Evolutionary conservation across 2,113 vertebrate genomes (phyloP), one percentile per base, ranked within the genome.

Genomic region (Oncorhynchus keta): DNA sequence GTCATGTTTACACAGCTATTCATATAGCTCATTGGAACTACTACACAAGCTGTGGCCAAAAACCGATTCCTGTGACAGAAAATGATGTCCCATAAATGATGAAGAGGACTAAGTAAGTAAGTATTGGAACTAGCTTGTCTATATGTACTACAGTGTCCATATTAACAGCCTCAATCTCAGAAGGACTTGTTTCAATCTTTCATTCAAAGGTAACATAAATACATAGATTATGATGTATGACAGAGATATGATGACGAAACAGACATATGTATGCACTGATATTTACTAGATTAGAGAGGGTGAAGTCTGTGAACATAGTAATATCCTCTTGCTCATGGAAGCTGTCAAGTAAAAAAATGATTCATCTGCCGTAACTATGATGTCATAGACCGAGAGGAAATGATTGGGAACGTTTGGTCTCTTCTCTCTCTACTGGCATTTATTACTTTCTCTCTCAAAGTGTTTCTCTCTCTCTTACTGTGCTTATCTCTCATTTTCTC

Each of bases 321-420:
- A 72, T 77, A 82, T 81, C 68, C 57, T 78, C 14, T 18, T 35
- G 55, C 78, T 80, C 65, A 81, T 80, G 81, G 81, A 83, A 75
- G 61, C 72, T 16, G 77, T 76, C 35, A 24, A 18, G 70, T 67
- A 55, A 59, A 68, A 30, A 64, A 4, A 3, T 57, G 61, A 75
- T 71, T 55, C 64, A 65, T 73, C 48, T 39, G 66, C 11, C 26
- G 68, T 65, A 16, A 73, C 61, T 62, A 79, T 86, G 87, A 88
- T 84, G 78, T 86, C 81, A 83, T 72, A 57, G 18, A 14, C 30
- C 22, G 78, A 76, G 74, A 80, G 81, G 72, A 83, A 87, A 84
- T 30, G 75, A 84, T 80, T 76, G 77, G 82, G 39, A 13, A 49
- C 11, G 9, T 48, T 22, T 35, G 11, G 67, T 14, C 32, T 69